phyloP scores from a whole-genome alignment of 2,113 vertebrate genomes.

The Myotis davidii region DNA sequence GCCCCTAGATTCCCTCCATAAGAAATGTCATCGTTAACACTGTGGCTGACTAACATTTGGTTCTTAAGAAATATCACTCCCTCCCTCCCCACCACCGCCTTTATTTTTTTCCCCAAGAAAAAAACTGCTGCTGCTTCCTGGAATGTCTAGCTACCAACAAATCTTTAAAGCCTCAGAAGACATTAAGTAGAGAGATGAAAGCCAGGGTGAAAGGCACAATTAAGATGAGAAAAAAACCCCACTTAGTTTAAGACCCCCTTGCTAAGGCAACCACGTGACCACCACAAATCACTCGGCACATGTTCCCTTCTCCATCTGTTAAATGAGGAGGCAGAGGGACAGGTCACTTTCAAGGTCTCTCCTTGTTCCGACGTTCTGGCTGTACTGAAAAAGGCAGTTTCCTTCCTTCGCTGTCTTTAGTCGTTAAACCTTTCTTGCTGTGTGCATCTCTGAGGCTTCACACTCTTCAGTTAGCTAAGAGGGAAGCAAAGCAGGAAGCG shows the following conservation, averaged over 20 bases:
- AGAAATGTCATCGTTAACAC: not conserved
- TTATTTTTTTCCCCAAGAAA: accelerated
- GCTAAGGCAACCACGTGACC: not conserved
- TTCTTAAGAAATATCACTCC: constrained; percentile 40
- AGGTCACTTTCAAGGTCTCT: not conserved
- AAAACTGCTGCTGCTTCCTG: not conserved
- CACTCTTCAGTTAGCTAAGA: not conserved
- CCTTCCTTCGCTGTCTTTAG: not conserved
- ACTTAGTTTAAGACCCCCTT: not conserved
- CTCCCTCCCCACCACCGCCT: not conserved
- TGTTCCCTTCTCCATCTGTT: not conserved
- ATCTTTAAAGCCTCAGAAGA: not conserved
- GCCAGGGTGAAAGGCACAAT: not conserved
- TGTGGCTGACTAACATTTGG: accelerated
- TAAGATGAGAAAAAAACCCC: not conserved
- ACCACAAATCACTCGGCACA: not conserved
- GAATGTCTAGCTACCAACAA: constrained; percentile 6
- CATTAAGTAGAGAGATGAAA: not conserved
- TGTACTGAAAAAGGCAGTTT: not conserved
- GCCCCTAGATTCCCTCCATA: constrained; percentile 5
- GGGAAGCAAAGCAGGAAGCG: not conserved
- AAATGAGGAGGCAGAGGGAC: not conserved
- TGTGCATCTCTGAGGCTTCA: not conserved
- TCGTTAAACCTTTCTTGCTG: not conserved
- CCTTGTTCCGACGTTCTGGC: not conserved